Evolutionary conservation across 1,140 invertebrate species (phyloP).

Genomic region (Nephotettix cincticeps): DNA sequence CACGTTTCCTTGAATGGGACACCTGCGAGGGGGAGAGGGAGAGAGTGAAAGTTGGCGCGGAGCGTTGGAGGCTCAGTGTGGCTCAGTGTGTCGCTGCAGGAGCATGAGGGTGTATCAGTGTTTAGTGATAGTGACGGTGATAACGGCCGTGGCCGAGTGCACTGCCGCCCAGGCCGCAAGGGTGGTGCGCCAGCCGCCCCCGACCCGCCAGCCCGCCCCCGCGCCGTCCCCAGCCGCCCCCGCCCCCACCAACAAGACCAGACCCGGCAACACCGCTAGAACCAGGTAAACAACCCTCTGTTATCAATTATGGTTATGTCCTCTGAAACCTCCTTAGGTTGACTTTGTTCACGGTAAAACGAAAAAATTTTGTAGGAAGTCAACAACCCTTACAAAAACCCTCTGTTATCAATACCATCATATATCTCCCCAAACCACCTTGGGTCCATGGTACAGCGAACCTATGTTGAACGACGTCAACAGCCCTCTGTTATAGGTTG

Average conservation of each 20-base stretch:
- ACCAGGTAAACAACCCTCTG: no score
- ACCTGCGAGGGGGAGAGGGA: neutral
- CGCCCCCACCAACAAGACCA: neutral
- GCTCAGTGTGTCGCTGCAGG: neutral
- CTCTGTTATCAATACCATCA: no score
- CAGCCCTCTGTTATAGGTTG: no score
- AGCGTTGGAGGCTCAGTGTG: neutral
- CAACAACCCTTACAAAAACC: no score
- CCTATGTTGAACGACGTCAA: no score
- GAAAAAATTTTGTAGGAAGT: no score
- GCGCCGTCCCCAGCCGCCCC: neutral
- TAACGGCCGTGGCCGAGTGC: neutral
- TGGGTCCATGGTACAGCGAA: no score
- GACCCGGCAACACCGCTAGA: no score
- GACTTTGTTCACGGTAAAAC: no score
- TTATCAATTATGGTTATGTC: no score
- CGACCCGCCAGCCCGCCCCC: neutral
- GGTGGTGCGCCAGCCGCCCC: neutral
- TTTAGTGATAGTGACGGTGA: neutral
- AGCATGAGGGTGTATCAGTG: neutral
- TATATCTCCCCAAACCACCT: no score
- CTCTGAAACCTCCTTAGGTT: no score
- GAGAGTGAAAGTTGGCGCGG: neutral
- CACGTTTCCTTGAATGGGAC: constrained; percentile 7
- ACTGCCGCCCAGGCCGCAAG: neutral